Evolutionary conservation across 1,140 invertebrate species (phyloP), one percentile per base, ranked within the genome.

Genomic region (Eurosta solidaginis): DNA sequence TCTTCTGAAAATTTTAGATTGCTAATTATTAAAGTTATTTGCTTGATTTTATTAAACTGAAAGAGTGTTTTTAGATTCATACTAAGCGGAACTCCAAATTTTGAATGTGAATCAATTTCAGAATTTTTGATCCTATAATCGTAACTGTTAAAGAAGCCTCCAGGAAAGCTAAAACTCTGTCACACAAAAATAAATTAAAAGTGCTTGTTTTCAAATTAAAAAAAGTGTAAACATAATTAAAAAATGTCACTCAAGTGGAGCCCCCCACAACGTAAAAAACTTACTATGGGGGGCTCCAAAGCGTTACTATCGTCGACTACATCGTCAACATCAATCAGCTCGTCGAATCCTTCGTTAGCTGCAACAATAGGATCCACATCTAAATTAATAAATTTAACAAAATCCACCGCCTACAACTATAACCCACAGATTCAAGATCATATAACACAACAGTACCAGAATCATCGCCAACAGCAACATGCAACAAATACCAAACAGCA

Each of bases 211-310:
- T 2, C 2, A 7, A 40, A 22, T 20, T 59, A 10, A 17, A 3
- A 40, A 68, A 68, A 59, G 29, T 59, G 59, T 68, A 20, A 29
- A 17, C n/a, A 75, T 29, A 10, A 14, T 36, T 29, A 76, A 54
- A 20, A n/a, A 40, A 85, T 85, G 84, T 63, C 82, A 45, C 78
- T 82, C 79, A 85, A 80, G 78, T 81, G 84, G 84, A 85, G 84
- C 84, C 84, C 84, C 84, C 84, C 84, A 80, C 68, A 79, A 68
- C 80, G 82, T 77, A 85, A 84, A 36, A 36, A 27, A 75, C 47
- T 50, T 50, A 75, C 84, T 68, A 77, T 81, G 81, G 84, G 84
- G 83, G 81, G 83, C 82, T 82, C 82, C 74, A 42, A 68, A 9
- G 27, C 33, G 10, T 68, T 20, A 42, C 29, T 68, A 17, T 22